phyloP scores from a whole-genome alignment of 2,113 vertebrate species.

The Dipodomys ordii region DNA sequence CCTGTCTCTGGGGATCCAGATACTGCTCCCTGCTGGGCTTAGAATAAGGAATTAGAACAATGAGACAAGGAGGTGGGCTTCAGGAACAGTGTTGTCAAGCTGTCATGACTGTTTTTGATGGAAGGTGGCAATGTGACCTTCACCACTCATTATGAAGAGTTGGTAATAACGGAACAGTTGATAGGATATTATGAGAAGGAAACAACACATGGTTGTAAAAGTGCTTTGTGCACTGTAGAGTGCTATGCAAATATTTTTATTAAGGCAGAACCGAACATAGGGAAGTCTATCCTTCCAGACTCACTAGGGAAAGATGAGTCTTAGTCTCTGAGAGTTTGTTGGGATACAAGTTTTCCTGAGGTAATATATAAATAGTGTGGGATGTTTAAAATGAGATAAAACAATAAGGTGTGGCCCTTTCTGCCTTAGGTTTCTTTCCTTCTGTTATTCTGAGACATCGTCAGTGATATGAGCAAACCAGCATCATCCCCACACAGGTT shows the following conservation, averaged over 20 bases:
- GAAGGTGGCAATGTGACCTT: neutral
- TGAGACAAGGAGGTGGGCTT: neutral
- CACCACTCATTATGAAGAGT: neutral
- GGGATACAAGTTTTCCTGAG: neutral
- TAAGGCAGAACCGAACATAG: neutral
- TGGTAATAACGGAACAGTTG: neutral
- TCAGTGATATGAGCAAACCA: conserved; percentile 22
- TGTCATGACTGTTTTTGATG: neutral
- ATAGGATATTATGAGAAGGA: neutral
- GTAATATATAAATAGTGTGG: conserved; percentile 25
- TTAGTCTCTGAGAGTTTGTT: conserved; percentile 4
- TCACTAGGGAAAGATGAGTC: neutral
- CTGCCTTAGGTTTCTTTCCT: neutral
- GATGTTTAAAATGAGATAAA: neutral
- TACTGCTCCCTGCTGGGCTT: neutral
- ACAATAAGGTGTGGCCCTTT: neutral
- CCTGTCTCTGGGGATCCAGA: neutral
- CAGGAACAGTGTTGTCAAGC: fast-evolving
- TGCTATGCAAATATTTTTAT: neutral
- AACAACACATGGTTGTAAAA: neutral
- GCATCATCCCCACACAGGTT: fast-evolving
- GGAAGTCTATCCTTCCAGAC: neutral
- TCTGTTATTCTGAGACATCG: neutral
- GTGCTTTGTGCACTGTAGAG: neutral
- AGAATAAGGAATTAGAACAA: neutral